Base-by-base conservation (phyloP, 1,140 invertebrate genomes). In the Bombus haemorrhoidalis region DNA sequence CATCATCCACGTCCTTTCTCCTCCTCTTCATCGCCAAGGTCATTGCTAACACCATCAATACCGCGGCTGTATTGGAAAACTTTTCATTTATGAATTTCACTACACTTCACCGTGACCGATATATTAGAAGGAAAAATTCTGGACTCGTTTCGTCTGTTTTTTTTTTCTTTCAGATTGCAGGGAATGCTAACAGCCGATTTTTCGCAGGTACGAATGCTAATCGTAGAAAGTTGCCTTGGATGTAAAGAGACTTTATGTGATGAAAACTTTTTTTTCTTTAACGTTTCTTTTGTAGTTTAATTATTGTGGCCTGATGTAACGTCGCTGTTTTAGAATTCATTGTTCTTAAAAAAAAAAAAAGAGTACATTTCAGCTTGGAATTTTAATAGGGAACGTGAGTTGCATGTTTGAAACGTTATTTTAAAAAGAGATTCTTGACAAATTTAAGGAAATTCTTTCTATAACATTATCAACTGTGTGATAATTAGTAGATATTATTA, bases 1-100 rank as follows among this genome's bases (percentile, higher is more conserved):
- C 79, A 79, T 88, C 82, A 66, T 34, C 12, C 22, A 28, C n/a
- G 75, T 81, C 69, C 79, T 79, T 82, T 73, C 22, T 41, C 25
- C n/a, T 59, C 28, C 64, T 78, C 68, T 34, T 74, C 71, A 72
- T 13, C 47, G 72, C 34, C 77, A 89, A 89, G 87, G 87, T 89
- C 87, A 88, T 85, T 85, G 84, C 86, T 62, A 85, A 41, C 34
- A 81, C 4, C 71, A 1, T 32, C 41, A 73, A 73, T 47, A 73
- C 3, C 18, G 28, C 39, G 25, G 28, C 5, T 28, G 18, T 75
- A 39, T 53, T 32, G 68, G 68, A 32, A 41, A 81, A 81, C 34
- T 73, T 53, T 62, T 41, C 69, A 32, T 57, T 81, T 81, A 47
- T 69, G 22, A 62, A 59, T 43, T n/a, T 10, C 41, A 15, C 59